phyloP scores from a whole-genome alignment of 1,140 invertebrate genomes.

The Tetraneura akinire region DNA sequence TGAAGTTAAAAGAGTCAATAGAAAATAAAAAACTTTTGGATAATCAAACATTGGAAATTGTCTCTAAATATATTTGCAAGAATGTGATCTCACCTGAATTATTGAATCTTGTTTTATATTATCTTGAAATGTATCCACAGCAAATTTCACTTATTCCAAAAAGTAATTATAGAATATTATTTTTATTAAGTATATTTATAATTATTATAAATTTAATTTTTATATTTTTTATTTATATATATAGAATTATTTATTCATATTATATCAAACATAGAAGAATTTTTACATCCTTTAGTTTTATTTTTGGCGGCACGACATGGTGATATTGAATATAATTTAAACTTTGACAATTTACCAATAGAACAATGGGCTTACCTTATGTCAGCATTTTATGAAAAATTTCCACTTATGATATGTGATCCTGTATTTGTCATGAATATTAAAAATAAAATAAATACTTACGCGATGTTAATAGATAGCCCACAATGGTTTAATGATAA shows the following conservation, averaged over 20 bases:
- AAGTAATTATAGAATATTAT: constrained; percentile 13
- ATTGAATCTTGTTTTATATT: constrained; percentile 12
- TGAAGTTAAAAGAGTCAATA: not conserved
- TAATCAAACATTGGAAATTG: not conserved
- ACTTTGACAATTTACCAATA: constrained; percentile 18
- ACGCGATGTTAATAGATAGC: not conserved
- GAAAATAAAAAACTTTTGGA: constrained; percentile 1
- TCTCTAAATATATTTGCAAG: not conserved
- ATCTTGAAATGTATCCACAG: constrained; percentile 18
- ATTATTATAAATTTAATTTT: not conserved
- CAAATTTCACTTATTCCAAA: constrained; percentile 12
- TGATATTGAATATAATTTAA: not conserved
- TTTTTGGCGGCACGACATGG: constrained; percentile 10
- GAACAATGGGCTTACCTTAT: constrained; percentile 38
- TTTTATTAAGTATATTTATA: not conserved
- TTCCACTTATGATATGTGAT: constrained; percentile 6
- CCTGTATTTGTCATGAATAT: not conserved
- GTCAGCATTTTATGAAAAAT: constrained; percentile 29
- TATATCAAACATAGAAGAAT: not conserved
- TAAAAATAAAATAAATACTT: constrained; percentile 20
- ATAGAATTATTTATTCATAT: not conserved
- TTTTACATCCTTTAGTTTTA: constrained; percentile 42
- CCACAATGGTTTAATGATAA: constrained; percentile 41
- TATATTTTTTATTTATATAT: not conserved
- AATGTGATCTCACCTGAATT: not conserved